Evolutionary conservation across 37 sponge, comb jelly and placozoan species (phyloP).

Genomic region (Beroe forskalii): DNA sequence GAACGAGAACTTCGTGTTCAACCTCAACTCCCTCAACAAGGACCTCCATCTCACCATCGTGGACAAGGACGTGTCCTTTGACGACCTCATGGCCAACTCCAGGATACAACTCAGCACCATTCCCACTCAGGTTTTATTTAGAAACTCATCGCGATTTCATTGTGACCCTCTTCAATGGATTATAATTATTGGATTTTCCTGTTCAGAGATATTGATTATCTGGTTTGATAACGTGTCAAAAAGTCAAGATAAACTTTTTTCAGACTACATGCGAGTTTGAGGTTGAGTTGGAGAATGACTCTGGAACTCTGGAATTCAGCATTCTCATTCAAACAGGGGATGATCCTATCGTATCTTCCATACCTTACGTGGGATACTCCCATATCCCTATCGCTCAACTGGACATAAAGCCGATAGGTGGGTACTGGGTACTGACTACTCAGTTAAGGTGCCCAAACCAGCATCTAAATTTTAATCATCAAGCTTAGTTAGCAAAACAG

Average conservation of each 20-base stretch:
- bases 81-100: slow-evolving; percentile 48
- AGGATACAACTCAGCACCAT: background rate
- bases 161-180: too few species aligned
- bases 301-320: slow-evolving; percentile 45
- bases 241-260: too few species aligned
- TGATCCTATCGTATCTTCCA: background rate
- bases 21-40: slow-evolving; percentile 7
- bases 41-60: slow-evolving; percentile 47
- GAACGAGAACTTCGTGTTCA: slow-evolving; percentile 61
- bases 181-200: too few species aligned
- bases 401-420: slow-evolving; percentile 41
- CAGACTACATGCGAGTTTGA: slow-evolving; percentile 58
- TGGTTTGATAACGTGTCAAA: too few species aligned
- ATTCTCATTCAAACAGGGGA: slow-evolving; percentile 4
- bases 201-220: too few species aligned
- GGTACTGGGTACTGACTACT: too few species aligned
- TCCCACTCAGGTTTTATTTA: slow-evolving; percentile 46
- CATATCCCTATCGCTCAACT: slow-evolving; percentile 17
- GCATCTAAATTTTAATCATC: too few species aligned
- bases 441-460: too few species aligned
- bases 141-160: too few species aligned
- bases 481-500: too few species aligned
- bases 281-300: slow-evolving; percentile 35
- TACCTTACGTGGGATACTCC: slow-evolving; percentile 38
- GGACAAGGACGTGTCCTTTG: slow-evolving; percentile 14